A percentile compares a stretch with the other conserved stretches of the same genome.
These are phyloP conservation scores for Julus scandinavius DNA, from an alignment of 2,888 invertebrate genomes.

Conservation along the genomic window DNA sequence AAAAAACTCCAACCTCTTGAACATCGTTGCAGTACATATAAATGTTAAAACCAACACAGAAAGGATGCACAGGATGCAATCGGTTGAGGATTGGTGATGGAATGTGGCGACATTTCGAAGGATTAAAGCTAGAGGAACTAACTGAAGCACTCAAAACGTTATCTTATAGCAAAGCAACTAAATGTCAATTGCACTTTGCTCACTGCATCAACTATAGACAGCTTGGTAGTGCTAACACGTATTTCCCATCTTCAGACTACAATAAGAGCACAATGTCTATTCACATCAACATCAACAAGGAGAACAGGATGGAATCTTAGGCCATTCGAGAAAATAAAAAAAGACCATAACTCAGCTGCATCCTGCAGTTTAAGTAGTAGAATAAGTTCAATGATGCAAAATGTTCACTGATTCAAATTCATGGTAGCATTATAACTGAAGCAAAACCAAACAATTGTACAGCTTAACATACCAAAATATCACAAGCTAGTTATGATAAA, in stretches of 20 bases:
- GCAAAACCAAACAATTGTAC: background rate
- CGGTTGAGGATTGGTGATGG: background rate
- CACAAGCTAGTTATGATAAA: too few relatives aligned
- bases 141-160: slow-evolving; percentile 17
- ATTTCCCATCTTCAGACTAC: slow-evolving; percentile 20
- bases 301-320: background rate
- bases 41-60: background rate
- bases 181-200: slow-evolving; percentile 20
- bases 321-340: background rate
- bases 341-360: background rate
- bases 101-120: background rate
- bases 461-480: background rate
- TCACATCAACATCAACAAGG: slow-evolving; percentile 3
- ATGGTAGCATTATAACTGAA: background rate
- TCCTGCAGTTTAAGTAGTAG: background rate
- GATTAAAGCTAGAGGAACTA: background rate
- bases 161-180: slow-evolving; percentile 16
- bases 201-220: slow-evolving; percentile 3
- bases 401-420: background rate
- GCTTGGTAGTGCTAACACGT: slow-evolving; percentile 22
- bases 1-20: background rate
- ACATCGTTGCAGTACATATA: background rate
- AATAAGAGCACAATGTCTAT: slow-evolving; percentile 32
- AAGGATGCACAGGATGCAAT: background rate
- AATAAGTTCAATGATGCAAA: background rate